Base-by-base conservation (phyloP, 2,113 vertebrate genomes). In the Redunca redunca region DNA sequence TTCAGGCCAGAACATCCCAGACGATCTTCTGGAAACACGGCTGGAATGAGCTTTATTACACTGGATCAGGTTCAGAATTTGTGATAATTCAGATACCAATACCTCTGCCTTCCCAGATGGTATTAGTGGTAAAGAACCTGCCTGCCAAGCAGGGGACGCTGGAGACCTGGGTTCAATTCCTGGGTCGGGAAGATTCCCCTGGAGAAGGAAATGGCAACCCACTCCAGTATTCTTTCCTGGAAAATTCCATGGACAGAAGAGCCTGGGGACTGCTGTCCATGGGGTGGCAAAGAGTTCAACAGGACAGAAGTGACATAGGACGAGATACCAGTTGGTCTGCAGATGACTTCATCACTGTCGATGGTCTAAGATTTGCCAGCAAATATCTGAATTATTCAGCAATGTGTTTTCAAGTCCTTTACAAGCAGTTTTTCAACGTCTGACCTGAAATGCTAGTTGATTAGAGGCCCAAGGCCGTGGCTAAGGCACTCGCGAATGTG, bases 11-110 rank as follows among this genome's bases (percentile, higher is more conserved):
- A 30, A 2, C 11, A 4, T 6, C 62, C 14, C 13, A 16, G 12
- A 40, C 30, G 14, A 12, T 9, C 33, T 6, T 25, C 3, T 5
- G 4, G 21, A 62, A 15, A 8, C 53, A 15, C 6, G 1, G 25
- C 52, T 6, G 85, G n/a, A 46, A 0, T 26, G 8, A 1, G 4
- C 36, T 33, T 3, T 26, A 16, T 12, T n/a, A 17, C 1, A 6
- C 46, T 6, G 50, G 55, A 5, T 40, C 17, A 5, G 3, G 16
- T 23, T 46, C 50, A 62, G 91, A n/a, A 11, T 9, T 8, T 12
- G n/a, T n/a, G 15, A 6, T 11, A 4, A 21, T n/a, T 26, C n/a
- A 33, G 50, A 30, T 25, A 5, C 12, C 13, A 6, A 5, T 14
- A 26, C 71, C 36, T 71, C 71, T 13, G 21, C 23, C 71, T 77